These are phyloP conservation scores for Amphimallon solstitiale DNA, from an alignment of 2,888 invertebrate genomes.

Conservation along the genomic window DNA sequence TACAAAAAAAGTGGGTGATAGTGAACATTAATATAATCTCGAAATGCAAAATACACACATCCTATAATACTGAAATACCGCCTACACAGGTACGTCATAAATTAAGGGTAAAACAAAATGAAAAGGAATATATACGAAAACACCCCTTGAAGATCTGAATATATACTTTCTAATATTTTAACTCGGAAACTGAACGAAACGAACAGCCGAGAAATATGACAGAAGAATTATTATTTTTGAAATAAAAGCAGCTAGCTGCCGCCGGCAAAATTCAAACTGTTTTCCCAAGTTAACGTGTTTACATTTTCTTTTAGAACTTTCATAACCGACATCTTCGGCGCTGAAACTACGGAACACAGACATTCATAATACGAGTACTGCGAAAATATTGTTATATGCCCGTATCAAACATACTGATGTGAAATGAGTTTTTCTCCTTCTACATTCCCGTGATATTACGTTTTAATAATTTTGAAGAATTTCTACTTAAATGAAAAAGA, in stretches of 20 bases:
- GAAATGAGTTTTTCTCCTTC: too few species aligned
- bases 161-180: slow-evolving; percentile 3
- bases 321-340: slow-evolving; percentile 21
- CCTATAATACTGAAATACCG: too few species aligned
- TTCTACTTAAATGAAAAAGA: too few species aligned
- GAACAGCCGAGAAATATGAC: slow-evolving; percentile 12
- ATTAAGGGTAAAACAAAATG: background rate
- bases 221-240: slow-evolving; percentile 16
- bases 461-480: too few species aligned
- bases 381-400: slow-evolving; percentile 16
- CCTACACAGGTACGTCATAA: too few species aligned
- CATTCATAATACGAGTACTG: slow-evolving; percentile 11
- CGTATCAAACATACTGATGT: background rate
- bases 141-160: background rate
- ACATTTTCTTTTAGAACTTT: slow-evolving; percentile 20
- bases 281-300: slow-evolving; percentile 21
- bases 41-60: background rate
- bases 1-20: too few species aligned
- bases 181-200: background rate
- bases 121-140: background rate
- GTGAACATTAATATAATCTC: too few species aligned
- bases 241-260: slow-evolving; percentile 6
- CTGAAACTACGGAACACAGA: slow-evolving; percentile 3
- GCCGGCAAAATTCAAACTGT: slow-evolving; percentile 18
- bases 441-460: too few species aligned